Percentiles rank a stretch among this genome's conserved stretches.
phyloP scores from a whole-genome alignment of 2,113 vertebrate genomes.

The Bubalus kerabau region DNA sequence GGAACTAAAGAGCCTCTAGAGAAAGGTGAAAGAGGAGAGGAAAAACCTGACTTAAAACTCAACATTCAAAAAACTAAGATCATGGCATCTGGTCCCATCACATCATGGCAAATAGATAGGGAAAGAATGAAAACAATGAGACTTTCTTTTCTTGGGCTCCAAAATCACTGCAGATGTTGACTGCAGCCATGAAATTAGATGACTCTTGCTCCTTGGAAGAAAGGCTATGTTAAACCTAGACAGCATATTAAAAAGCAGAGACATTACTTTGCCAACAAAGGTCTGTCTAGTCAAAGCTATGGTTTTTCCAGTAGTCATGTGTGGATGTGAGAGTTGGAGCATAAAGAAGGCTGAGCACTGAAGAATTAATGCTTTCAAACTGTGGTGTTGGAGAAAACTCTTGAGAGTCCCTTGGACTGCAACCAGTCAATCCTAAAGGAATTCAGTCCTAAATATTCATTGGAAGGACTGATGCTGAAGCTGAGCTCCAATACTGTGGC shows the following conservation, averaged over 20 bases:
- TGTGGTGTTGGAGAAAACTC: not conserved
- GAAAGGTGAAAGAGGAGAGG: not conserved
- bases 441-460: not conserved
- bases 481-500: not conserved
- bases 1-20: not conserved
- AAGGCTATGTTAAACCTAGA: not conserved
- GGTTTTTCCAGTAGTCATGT: not conserved
- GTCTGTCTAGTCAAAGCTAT: not conserved
- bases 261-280: not conserved
- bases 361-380: not conserved
- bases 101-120: not conserved
- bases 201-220: not conserved
- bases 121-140: not conserved
- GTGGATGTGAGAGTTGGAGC: not conserved
- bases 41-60: not conserved
- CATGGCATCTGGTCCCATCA: not conserved
- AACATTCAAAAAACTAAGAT: not conserved
- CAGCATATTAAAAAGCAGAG: not conserved
- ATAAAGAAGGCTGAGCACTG: not conserved
- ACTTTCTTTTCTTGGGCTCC: not conserved
- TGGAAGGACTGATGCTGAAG: not conserved
- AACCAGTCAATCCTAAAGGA: not conserved
- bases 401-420: not conserved
- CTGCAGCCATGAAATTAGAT: not conserved
- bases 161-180: not conserved